Evolutionary conservation across 2,113 vertebrate species (phyloP).

Genomic region (Daubentonia madagascariensis): DNA sequence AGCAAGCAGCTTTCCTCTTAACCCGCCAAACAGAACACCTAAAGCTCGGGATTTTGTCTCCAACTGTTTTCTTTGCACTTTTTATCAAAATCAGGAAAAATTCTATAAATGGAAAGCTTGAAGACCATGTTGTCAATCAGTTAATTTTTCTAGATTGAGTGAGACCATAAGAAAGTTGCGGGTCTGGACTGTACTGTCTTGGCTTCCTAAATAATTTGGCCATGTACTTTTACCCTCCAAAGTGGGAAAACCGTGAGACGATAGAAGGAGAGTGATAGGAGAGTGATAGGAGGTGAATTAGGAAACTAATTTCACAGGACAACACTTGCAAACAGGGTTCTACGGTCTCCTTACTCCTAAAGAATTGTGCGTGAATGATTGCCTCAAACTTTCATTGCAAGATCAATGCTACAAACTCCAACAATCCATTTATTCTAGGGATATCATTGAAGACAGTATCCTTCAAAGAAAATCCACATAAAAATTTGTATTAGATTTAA

Average conservation of each 20-base stretch:
- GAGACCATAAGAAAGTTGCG: background rate
- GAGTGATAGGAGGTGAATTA: background rate
- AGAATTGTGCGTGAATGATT: background rate
- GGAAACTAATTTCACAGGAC: background rate
- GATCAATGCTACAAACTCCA: background rate
- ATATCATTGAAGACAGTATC: background rate
- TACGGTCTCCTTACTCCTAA: background rate
- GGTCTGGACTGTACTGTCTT: background rate
- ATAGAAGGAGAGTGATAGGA: background rate
- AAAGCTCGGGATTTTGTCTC: background rate
- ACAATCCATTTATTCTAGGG: background rate
- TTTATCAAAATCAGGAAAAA: conserved; percentile 39
- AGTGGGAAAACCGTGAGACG: background rate
- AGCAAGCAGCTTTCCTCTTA: background rate
- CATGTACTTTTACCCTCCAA: background rate
- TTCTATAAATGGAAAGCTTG: background rate
- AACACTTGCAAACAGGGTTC: background rate
- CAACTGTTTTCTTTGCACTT: conserved; percentile 7
- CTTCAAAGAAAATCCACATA: conserved; percentile 1
- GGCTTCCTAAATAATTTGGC: background rate
- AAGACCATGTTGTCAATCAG: background rate
- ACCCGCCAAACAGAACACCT: background rate
- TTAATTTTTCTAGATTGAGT: conserved; percentile 34
- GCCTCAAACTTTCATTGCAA: background rate
- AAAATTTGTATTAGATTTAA: background rate